Evolutionary conservation across 1,140 invertebrate genomes (phyloP).

Genomic region (Orius insidiosus): DNA sequence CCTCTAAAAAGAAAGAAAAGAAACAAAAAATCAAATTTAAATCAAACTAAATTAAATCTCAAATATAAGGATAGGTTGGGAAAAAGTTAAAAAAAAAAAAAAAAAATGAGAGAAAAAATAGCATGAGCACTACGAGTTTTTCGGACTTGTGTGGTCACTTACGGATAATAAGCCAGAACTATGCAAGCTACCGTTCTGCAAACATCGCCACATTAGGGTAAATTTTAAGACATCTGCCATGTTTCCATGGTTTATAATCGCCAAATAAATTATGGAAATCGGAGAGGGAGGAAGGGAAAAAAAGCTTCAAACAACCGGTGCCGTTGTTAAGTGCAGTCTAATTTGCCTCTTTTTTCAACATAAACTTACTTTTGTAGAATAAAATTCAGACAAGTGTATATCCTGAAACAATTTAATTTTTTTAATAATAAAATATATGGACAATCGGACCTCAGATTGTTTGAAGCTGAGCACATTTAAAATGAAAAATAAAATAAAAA

Average conservation of each 20-base stretch:
- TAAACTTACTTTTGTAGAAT: too few species aligned
- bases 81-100: not conserved
- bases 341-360: too few species aligned
- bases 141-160: not conserved
- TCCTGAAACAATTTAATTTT: too few species aligned
- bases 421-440: too few species aligned
- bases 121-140: not conserved
- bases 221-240: not conserved
- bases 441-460: too few species aligned
- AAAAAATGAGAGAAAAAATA: not conserved
- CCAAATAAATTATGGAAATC: too few species aligned
- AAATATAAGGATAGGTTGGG: not conserved
- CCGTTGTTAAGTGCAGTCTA: too few species aligned
- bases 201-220: slow-evolving; percentile 7
- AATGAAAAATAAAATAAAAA: not conserved
- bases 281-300: too few species aligned
- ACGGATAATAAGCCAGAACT: slow-evolving; percentile 7
- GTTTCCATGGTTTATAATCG: too few species aligned
- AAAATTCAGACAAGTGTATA: too few species aligned
- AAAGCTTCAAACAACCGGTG: too few species aligned
- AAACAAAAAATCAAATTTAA: slow-evolving; percentile 1
- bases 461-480: not conserved
- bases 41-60: not conserved
- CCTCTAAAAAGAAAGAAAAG: slow-evolving; percentile 42
- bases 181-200: slow-evolving; percentile 11